These are phyloP conservation scores for Phania funesta DNA, from an alignment of 2,888 invertebrate species.

Conservation along the genomic window DNA sequence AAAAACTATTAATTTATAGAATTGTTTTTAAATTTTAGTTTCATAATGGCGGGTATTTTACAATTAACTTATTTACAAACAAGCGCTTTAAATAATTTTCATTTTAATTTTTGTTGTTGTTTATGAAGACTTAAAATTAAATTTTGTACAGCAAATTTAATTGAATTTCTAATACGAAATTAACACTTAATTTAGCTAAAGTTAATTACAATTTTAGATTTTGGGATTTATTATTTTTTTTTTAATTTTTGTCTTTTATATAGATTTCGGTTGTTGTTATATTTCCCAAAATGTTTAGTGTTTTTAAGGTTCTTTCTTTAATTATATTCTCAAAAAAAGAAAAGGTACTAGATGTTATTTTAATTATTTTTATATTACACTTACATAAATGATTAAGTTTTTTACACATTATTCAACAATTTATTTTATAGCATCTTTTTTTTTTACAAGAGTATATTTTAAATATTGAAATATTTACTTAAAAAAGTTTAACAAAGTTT, in stretches of 20 bases:
- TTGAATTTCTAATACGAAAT: neutral
- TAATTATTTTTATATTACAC: slow-evolving; percentile 47
- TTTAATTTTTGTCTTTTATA: neutral
- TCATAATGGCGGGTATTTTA: no score
- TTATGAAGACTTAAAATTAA: neutral
- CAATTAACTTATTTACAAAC: no score
- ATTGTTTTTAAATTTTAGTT: no score
- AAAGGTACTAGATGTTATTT: slow-evolving; percentile 61
- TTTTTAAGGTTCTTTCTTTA: slow-evolving; percentile 24
- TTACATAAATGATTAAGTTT: slow-evolving; percentile 44
- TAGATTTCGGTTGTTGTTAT: no score
- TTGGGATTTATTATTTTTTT: neutral
- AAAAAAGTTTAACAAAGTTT: slow-evolving; percentile 56
- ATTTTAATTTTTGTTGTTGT: neutral
- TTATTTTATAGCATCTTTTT: slow-evolving; percentile 35
- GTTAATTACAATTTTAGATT: neutral
- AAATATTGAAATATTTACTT: slow-evolving; percentile 43
- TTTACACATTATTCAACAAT: slow-evolving; percentile 63
- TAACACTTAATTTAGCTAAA: neutral
- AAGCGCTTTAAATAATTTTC: no score
- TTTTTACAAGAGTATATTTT: slow-evolving; percentile 39
- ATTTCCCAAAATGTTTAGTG: no score
- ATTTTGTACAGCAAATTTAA: slow-evolving; percentile 26
- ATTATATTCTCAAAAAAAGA: slow-evolving; percentile 44
- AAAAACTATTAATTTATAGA: no score